Evolutionary conservation across 2,888 invertebrate genomes (phyloP).

Genomic region (Neoaliturus tenellus): DNA sequence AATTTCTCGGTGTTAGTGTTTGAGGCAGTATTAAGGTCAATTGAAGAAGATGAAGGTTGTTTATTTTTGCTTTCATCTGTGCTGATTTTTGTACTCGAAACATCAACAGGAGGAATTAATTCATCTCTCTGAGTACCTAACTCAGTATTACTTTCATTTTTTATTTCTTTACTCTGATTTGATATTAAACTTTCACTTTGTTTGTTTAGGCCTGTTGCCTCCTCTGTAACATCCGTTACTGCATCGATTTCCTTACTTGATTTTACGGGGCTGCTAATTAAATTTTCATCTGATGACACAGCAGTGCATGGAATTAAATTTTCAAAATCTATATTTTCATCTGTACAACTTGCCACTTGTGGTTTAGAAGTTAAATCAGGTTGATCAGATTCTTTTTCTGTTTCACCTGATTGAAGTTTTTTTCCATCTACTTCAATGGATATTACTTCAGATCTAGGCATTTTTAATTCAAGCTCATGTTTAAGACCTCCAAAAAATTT

Average conservation of each 20-base stretch:
- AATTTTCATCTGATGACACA: background rate
- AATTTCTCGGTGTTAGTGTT: background rate
- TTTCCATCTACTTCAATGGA: background rate
- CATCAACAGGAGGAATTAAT: too few relatives aligned
- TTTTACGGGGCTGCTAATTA: background rate
- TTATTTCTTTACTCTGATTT: background rate
- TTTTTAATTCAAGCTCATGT: too few relatives aligned
- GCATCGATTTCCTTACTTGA: too few relatives aligned
- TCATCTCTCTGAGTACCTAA: too few relatives aligned
- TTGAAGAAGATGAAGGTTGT: too few relatives aligned
- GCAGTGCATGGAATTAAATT: background rate
- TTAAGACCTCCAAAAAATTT: too few relatives aligned
- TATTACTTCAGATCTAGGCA: background rate
- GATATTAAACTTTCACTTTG: background rate
- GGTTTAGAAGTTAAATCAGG: background rate
- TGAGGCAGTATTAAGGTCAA: too few relatives aligned
- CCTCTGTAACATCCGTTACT: background rate
- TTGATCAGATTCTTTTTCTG: background rate
- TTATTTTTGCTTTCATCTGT: too few relatives aligned
- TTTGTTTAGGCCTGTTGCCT: background rate
- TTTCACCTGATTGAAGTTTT: background rate
- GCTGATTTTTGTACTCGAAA: too few relatives aligned
- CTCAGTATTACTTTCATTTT: background rate
- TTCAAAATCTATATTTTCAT: background rate
- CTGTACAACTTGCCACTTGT: background rate